A percentile compares a stretch with the other conserved stretches of the same genome.
These are phyloP conservation scores for Erebia epiphron DNA, from an alignment of 2,888 invertebrate species.

Conservation along the genomic window DNA sequence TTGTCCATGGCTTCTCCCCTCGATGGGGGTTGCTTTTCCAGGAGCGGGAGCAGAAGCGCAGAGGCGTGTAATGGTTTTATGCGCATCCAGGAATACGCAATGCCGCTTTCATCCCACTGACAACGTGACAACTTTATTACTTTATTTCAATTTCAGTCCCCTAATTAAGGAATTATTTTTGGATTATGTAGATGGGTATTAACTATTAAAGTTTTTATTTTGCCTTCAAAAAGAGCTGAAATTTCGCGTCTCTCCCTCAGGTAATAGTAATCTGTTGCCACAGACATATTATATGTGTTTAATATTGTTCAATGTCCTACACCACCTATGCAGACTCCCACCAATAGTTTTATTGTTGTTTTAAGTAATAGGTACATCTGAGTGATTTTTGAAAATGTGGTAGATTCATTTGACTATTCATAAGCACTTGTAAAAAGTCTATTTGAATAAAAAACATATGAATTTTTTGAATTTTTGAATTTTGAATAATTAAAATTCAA, in stretches of 20 bases:
- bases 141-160: slow-evolving; percentile 40
- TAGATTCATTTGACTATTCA: too few relatives aligned
- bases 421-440: too few relatives aligned
- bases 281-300: too few relatives aligned
- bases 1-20: not conserved
- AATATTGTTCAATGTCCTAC: too few relatives aligned
- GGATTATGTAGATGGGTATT: slow-evolving; percentile 12
- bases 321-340: too few relatives aligned
- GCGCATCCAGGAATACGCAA: slow-evolving; percentile 37
- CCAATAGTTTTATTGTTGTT: too few relatives aligned
- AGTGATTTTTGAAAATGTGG: too few relatives aligned
- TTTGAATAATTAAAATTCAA: too few relatives aligned
- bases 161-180: slow-evolving; percentile 31
- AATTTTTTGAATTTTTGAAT: too few relatives aligned
- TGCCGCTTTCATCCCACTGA: slow-evolving; percentile 33
- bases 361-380: too few relatives aligned
- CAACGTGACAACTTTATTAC: slow-evolving; percentile 41
- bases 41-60: slow-evolving; percentile 29
- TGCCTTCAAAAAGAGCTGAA: not conserved
- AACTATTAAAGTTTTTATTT: not conserved
- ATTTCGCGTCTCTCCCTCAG: not conserved
- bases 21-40: not conserved
- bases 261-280: too few relatives aligned
- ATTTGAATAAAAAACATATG: too few relatives aligned
- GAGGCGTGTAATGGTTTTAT: slow-evolving; percentile 42